Base-by-base conservation (phyloP, 2,888 invertebrate species). In the Chelonus formosanus region DNA sequence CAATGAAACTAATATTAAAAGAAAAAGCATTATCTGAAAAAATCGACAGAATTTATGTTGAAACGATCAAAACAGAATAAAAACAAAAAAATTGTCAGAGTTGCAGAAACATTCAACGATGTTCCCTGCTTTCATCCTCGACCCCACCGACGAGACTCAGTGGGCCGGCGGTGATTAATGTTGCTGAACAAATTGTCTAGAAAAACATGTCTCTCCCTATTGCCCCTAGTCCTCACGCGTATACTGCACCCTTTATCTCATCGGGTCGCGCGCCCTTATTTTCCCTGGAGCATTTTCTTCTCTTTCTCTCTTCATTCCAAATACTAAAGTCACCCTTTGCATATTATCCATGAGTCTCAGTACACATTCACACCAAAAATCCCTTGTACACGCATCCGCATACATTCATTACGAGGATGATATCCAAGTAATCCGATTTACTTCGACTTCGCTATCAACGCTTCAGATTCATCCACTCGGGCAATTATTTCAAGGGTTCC, bases 161-260 rank as follows among this genome's bases (percentile, higher is more conserved):
- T 68, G 73, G 69, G 75, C 76, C 71, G 58, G 52, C 75, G 77
- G 83, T 85, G 85, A 85, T 85, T 85, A 85, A 85, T 85, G 85
- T 84, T 82, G 81, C 83, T 82, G 84, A 85, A 84, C 85, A 85
- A 85, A 85, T 85, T 85, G 85, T 84, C 84, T 85, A 84, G 85
- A 85, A 85, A 85, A 85, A 85, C 84, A 85, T 84, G 84, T 83
- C 82, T 80, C 80, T 82, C 80, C 77, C 80, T 59, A 52, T 50
- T n/a, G 52, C 52, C 61, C 40, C 63, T 43, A 34, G 48, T 52
- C 60, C 68, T 65, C 76, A 72, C 76, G 76, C 75, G 76, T 71
- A 75, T 74, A 73, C 69, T 80, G 79, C 78, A 82, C 82, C 82
- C 82, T 82, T 83, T 83, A 82, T 83, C 83, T 80, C 72, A 68